These are phyloP conservation scores for Erethizon dorsatum DNA, from an alignment of 2,797 vertebrate genomes.

Conservation along the genomic window DNA sequence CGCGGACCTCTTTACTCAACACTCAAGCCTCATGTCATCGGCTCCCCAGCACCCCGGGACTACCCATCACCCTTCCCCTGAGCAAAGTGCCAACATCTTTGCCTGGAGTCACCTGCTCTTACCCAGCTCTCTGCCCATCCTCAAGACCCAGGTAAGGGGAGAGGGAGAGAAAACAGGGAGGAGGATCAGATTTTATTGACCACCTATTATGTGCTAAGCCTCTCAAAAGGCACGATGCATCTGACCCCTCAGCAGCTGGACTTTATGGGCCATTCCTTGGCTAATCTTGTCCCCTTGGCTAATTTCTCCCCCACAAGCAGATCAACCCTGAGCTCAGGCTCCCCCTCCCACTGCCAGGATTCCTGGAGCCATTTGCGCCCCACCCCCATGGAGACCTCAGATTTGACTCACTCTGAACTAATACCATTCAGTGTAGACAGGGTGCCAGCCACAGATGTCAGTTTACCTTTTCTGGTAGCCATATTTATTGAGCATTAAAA, in stretches of 20 bases:
- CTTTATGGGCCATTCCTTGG: too few relatives aligned
- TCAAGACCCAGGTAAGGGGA: not conserved
- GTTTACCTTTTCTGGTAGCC: not conserved
- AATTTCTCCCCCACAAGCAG: not conserved
- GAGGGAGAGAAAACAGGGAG: not conserved
- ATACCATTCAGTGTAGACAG: rapidly evolving
- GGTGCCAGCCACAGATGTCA: not conserved
- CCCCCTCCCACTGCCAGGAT: not conserved
- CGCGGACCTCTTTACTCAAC: not conserved
- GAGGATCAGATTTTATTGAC: not conserved
- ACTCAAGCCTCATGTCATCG: not conserved
- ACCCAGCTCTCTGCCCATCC: not conserved
- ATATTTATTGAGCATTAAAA: not conserved
- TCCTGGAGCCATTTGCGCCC: not conserved
- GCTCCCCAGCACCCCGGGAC: too few relatives aligned
- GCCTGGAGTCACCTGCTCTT: not conserved
- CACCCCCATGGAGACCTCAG: not conserved
- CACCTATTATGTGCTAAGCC: not conserved
- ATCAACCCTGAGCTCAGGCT: not conserved
- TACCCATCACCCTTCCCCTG: not conserved
- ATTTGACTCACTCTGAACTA: not conserved
- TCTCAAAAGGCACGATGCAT: not conserved
- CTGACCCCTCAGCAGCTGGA: not conserved
- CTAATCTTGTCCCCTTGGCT: not conserved
- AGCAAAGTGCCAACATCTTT: not conserved